phyloP scores from a whole-genome alignment of 2,797 vertebrate genomes.

The Todus mexicanus region DNA sequence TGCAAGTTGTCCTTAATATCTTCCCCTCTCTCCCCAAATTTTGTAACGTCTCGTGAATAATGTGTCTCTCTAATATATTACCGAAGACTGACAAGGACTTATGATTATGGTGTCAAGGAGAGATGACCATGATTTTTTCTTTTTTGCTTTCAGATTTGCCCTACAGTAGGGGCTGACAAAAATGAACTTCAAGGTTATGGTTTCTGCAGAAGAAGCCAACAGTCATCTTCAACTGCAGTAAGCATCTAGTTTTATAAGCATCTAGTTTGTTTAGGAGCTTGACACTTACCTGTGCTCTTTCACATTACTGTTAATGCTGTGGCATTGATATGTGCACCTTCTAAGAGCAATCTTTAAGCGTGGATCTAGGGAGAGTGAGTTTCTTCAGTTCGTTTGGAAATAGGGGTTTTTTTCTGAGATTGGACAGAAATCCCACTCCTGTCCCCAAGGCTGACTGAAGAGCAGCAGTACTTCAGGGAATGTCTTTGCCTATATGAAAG shows the following conservation, averaged over 20 bases:
- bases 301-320: rapidly evolving
- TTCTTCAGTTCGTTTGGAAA: background rate
- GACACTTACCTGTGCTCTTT: background rate
- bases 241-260: background rate
- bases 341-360: background rate
- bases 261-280: background rate
- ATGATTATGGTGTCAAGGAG: background rate
- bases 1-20: slow-evolving; percentile 72
- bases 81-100: background rate
- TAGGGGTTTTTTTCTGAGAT: background rate
- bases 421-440: background rate
- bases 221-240: slow-evolving; percentile 71
- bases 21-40: background rate
- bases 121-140: background rate
- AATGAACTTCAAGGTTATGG: slow-evolving; percentile 58
- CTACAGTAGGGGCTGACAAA: slow-evolving; percentile 58
- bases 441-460: background rate
- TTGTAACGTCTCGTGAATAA: background rate
- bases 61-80: background rate
- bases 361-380: background rate
- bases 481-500: background rate
- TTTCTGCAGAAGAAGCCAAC: slow-evolving; percentile 74
- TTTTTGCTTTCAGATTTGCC: slow-evolving; percentile 77
- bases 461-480: background rate
- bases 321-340: background rate